Percentiles rank a stretch among this genome's conserved stretches.
phyloP scores from a whole-genome alignment of 2,113 vertebrate species.

The Cyanoliseus patagonus region DNA sequence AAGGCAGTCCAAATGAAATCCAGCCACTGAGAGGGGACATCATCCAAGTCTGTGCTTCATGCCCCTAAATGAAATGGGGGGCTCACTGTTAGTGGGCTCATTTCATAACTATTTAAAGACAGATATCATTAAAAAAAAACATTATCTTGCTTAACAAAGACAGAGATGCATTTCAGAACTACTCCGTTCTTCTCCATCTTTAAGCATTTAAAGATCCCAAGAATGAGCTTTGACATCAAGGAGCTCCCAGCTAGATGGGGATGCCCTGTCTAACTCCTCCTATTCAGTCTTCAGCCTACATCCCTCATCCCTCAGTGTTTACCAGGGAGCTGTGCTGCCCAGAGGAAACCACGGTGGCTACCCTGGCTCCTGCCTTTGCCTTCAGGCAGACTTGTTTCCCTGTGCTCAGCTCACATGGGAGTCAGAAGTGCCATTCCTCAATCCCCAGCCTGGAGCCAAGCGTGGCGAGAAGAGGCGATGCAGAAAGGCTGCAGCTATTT shows the following conservation, averaged over 20 bases:
- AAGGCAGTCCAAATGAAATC: background rate
- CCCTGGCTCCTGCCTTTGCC: background rate
- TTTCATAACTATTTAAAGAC: background rate
- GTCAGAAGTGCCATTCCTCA: background rate
- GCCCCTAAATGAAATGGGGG: background rate
- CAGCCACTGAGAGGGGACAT: background rate
- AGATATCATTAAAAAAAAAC: background rate
- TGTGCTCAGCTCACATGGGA: background rate
- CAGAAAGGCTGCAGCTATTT: background rate
- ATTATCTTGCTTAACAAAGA: background rate
- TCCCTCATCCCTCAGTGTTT: background rate
- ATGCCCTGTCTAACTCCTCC: background rate
- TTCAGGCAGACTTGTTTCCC: background rate
- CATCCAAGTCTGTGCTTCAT: background rate
- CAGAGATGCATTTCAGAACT: background rate
- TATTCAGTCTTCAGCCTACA: background rate
- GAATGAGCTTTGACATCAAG: background rate
- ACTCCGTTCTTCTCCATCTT: background rate
- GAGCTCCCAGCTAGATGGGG: background rate
- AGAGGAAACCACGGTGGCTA: background rate
- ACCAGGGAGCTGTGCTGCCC: background rate
- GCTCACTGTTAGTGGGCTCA: background rate
- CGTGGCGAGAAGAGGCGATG: background rate
- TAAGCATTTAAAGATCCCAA: background rate
- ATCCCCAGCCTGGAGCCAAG: background rate